Evolutionary conservation across 2,113 vertebrate genomes (phyloP).

Genomic region (Forbesichthys agassizii): DNA sequence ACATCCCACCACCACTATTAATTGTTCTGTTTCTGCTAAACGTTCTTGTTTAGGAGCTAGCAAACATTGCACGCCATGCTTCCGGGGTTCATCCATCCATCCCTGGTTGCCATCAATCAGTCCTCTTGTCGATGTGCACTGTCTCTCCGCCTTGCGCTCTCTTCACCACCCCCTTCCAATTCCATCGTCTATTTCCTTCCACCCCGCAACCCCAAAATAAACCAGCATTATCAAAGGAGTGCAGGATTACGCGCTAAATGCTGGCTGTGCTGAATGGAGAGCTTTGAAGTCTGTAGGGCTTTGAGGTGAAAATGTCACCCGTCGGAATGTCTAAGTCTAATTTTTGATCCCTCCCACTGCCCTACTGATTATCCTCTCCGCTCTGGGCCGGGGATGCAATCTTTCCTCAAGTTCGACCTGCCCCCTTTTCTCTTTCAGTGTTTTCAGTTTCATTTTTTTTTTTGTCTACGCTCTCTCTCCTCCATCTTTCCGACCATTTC

Average conservation of each 20-base stretch:
- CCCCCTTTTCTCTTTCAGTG: background rate
- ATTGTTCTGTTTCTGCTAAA: too few species aligned
- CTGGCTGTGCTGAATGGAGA: constrained; percentile 49
- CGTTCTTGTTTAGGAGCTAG: too few species aligned
- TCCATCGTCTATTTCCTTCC: constrained; percentile 27
- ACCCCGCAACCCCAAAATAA: constrained; percentile 58
- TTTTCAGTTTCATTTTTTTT: too few species aligned
- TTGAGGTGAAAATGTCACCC: constrained; percentile 66
- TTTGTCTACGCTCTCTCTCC: background rate
- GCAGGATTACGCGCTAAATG: constrained; percentile 62
- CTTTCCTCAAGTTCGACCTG: constrained; percentile 17
- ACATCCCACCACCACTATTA: too few species aligned
- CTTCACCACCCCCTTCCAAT: background rate
- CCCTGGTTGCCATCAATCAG: background rate
- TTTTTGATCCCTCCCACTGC: constrained; percentile 26
- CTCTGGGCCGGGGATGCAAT: constrained; percentile 15
- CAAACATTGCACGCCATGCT: too few species aligned
- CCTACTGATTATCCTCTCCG: background rate
- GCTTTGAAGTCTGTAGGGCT: constrained; percentile 66
- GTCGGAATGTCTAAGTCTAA: constrained; percentile 53
- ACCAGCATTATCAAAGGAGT: constrained; percentile 64
- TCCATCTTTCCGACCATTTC: background rate
- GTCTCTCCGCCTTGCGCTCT: constrained; percentile 12
- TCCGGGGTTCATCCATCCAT: too few species aligned
- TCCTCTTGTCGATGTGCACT: background rate